phyloP scores from a whole-genome alignment of 2,113 vertebrate genomes.

The Madoqua kirkii region DNA sequence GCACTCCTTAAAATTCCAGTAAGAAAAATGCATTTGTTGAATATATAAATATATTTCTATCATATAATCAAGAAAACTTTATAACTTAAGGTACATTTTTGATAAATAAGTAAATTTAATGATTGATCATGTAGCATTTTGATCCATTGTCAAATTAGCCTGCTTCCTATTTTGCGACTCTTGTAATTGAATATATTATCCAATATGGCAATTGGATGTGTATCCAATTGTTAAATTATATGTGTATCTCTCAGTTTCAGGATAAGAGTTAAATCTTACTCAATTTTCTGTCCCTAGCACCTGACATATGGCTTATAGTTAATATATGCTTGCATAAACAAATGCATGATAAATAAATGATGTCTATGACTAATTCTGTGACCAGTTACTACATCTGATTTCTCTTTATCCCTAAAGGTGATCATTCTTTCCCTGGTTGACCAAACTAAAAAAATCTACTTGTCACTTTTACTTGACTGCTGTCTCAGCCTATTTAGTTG shows the following conservation, averaged over 20 bases:
- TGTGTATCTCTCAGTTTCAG: neutral
- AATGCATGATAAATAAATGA: neutral
- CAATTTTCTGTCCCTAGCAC: neutral
- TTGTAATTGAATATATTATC: neutral
- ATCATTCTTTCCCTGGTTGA: neutral
- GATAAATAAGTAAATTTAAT: conserved; percentile 9
- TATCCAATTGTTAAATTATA: neutral
- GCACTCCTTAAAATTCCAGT: neutral
- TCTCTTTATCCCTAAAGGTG: neutral
- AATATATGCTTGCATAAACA: neutral
- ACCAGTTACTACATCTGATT: neutral
- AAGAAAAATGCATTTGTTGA: neutral
- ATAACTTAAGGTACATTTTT: neutral
- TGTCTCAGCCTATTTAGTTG: neutral
- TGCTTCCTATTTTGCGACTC: neutral
- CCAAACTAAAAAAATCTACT: neutral
- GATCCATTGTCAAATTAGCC: neutral
- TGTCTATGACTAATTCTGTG: neutral
- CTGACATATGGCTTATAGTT: neutral
- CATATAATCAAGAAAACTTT: neutral
- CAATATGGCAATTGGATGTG: neutral
- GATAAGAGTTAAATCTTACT: neutral
- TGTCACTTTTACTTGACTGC: neutral
- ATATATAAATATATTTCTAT: neutral
- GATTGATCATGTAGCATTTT: neutral